Evolutionary conservation across 2,888 invertebrate species (phyloP).

Genomic region (Baccha elongata): DNA sequence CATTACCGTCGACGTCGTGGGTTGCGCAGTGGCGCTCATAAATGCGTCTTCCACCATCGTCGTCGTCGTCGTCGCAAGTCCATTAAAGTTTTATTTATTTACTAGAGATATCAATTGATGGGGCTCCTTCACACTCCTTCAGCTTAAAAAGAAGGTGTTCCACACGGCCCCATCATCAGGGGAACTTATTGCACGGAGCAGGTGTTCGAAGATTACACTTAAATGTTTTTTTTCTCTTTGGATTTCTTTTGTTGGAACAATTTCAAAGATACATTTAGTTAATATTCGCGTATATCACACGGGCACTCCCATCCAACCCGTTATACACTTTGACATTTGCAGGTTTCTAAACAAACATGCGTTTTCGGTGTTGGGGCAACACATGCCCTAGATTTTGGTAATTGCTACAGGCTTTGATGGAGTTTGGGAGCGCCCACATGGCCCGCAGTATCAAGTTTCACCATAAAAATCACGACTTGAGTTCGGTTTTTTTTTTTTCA

Average conservation of each 20-base stretch:
- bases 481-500: constrained; percentile 32
- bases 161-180: constrained; percentile 14
- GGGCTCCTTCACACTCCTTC: constrained; percentile 17
- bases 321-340: constrained; percentile 64
- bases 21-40: constrained; percentile 45
- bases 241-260: constrained; percentile 22
- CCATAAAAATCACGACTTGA: constrained; percentile 49
- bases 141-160: constrained; percentile 43
- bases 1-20: constrained; percentile 46
- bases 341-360: constrained; percentile 38
- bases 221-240: constrained; percentile 11
- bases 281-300: constrained; percentile 41
- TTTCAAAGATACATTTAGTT: constrained; percentile 17
- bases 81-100: constrained; percentile 60
- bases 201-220: constrained; percentile 58
- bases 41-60: constrained; percentile 29
- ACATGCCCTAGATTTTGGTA: constrained; percentile 71
- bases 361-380: constrained; percentile 47
- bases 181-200: constrained; percentile 31
- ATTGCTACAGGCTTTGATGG: constrained; percentile 44
- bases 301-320: constrained; percentile 56
- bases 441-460: constrained; percentile 36
- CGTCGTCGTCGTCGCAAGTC: constrained; percentile 19
- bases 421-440: constrained; percentile 50
- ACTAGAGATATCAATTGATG: constrained; percentile 46